Base-by-base conservation (phyloP, 2,888 invertebrate genomes). In the Polydrusus pterygomalis region DNA sequence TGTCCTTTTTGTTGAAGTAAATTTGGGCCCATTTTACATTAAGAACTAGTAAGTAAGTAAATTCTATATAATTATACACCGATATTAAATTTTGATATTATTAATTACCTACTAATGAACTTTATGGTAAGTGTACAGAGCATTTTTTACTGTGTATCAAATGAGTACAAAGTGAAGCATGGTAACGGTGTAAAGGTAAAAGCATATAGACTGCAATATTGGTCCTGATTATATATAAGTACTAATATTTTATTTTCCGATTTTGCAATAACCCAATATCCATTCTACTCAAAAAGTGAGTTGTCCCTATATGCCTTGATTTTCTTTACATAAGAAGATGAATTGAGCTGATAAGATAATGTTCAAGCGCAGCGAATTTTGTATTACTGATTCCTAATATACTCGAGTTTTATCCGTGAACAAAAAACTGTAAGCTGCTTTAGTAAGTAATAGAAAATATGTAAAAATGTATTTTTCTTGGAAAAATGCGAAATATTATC, bases 271-370 rank as follows among this genome's bases (percentile, higher is more conserved):
- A 17, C 10, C 56, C 9, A 25, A 0, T 7, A 56, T 30, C 13
- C 30, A 25, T 56, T 38, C 38, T 1, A 15, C 18, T 6, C 11
- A n/a, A 56, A 56, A 56, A 56, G 56, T 30, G 15, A 15, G 30
- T 25, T 51, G 2, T 15, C 56, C 11, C n/a, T 25, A 7, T 13
- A 9, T 15, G 25, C n/a, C 30, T 11, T 38, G 38, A 13, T 71
- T 70, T 71, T 63, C 63, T 71, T 63, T 63, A 63, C 63, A 63
- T 54, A 63, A 63, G 63, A 71, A 70, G 62, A 70, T 71, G 63
- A 71, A 71, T 70, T 51, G 71, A 62, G 63, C 63, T 20, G 54
- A 71, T 51, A 63, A 47, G 71, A 71, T 71, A 71, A 71, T 63
- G 18, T 71, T 64, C 63, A 64, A 54, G 63, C 62, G 60, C 43